These are phyloP conservation scores for Marmota flaviventris DNA, from an alignment of 2,113 vertebrate species.

Conservation along the genomic window DNA sequence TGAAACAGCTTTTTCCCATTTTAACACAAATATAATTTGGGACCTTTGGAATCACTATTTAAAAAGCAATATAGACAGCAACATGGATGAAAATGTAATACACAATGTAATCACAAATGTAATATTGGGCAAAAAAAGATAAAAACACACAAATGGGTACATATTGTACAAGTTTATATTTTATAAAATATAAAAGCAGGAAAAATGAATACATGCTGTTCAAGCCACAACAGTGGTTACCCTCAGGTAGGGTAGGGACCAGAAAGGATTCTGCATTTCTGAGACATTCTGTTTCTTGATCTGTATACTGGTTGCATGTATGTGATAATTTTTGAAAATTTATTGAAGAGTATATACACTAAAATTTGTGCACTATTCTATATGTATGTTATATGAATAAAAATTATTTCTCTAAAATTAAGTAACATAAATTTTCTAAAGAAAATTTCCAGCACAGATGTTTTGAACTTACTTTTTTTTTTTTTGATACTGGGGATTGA, in stretches of 20 bases:
- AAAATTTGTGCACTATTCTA: background rate
- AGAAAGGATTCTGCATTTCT: background rate
- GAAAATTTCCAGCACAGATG: background rate
- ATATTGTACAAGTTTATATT: background rate
- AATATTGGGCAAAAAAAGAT: background rate
- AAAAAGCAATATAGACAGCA: background rate
- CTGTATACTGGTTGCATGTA: background rate
- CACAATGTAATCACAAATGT: background rate
- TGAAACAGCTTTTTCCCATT: background rate
- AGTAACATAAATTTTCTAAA: background rate
- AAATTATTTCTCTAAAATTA: background rate
- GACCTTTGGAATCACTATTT: background rate
- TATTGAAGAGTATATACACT: background rate
- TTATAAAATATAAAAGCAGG: background rate
- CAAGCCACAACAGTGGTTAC: background rate
- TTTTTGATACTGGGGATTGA: too few relatives aligned
- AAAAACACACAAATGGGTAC: background rate
- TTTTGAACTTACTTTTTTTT: background rate
- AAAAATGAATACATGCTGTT: background rate
- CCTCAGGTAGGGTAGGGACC: background rate
- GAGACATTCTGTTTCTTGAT: background rate
- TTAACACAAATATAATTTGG: background rate
- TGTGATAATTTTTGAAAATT: background rate
- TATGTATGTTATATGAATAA: background rate
- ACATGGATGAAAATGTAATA: background rate